Base-by-base conservation (phyloP, 1,140 invertebrate genomes). In the Cotesia typhae region DNA sequence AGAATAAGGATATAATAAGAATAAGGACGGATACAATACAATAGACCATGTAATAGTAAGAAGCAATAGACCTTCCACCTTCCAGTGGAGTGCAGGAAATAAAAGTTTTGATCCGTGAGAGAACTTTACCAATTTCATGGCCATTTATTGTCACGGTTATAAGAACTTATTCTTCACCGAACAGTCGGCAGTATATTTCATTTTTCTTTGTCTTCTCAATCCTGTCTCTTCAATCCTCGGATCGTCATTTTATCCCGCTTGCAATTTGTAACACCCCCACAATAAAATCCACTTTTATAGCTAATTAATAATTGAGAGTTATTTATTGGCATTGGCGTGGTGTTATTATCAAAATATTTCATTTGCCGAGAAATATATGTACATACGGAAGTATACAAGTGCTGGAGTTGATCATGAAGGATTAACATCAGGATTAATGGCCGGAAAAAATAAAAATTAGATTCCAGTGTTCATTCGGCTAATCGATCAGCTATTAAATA, bases 81-180 rank as follows among this genome's bases (percentile, higher is more conserved):
- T 28, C 28, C 28, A 28, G 1, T 28, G 3, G 28, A 28, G 28
- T 28, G 28, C 28, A 28, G 28, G 28, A 14, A 63, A 47, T 7
- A 37, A 36, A 35, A 36, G 61, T 59, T n/a, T 51, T 53, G 66
- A 73, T 74, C 78, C 77, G 79, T 81, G 78, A 71, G 79, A 81
- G 73, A 77, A 74, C 70, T 68, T 71, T 41, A 64, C 73, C 77
- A 77, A 78, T 82, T 81, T 81, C 79, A 82, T 79, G 80, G 80
- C 75, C 76, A 77, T 77, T 81, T 79, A 67, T 52, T 77, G 78
- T 74, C 75, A 81, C 76, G 80, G 75, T 80, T 37, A 59, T 79
- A 75, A 51, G 74, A 74, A 72, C 65, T 73, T 63, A 57, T 74
- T 65, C 72, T 47, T 7, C 41, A 47, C 5, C 10, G 4, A 9